These are phyloP conservation scores for Botia almorhae DNA, from an alignment of 2,797 vertebrate genomes.

Conservation along the genomic window DNA sequence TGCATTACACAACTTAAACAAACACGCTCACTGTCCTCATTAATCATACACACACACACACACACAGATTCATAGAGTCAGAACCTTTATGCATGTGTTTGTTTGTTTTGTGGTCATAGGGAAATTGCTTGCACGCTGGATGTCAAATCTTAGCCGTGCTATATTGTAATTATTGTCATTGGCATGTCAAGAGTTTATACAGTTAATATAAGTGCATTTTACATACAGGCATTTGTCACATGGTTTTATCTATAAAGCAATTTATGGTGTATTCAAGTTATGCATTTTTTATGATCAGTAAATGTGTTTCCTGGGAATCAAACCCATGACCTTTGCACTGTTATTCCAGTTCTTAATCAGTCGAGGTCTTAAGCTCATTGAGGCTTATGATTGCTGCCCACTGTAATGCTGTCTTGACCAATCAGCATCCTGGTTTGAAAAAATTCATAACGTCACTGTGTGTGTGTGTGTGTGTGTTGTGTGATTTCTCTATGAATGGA, in stretches of 20 bases:
- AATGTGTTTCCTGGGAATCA: no score
- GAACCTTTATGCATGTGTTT: conserved; percentile 17
- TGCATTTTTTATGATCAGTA: no score
- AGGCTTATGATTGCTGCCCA: no score
- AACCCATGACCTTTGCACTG: no score
- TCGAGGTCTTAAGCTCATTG: no score
- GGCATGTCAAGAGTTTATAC: no score
- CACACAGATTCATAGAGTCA: conserved; percentile 29
- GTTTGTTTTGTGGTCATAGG: conserved; percentile 41
- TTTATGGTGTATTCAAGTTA: no score
- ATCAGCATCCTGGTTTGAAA: not conserved
- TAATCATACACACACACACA: conserved; percentile 66
- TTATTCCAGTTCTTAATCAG: no score
- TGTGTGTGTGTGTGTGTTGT: not conserved
- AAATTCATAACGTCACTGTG: no score
- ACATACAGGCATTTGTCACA: no score
- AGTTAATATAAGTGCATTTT: no score
- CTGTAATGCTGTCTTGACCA: not conserved
- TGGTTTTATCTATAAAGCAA: no score
- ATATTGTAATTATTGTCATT: not conserved
- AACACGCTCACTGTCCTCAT: conserved; percentile 68
- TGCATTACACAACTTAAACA: conserved; percentile 68
- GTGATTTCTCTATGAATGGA: conserved; percentile 49
- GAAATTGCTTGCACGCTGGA: not conserved
- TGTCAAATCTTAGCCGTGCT: conserved; percentile 69